phyloP scores from a whole-genome alignment of 2,888 invertebrate species.

The Ophioninae sp. region DNA sequence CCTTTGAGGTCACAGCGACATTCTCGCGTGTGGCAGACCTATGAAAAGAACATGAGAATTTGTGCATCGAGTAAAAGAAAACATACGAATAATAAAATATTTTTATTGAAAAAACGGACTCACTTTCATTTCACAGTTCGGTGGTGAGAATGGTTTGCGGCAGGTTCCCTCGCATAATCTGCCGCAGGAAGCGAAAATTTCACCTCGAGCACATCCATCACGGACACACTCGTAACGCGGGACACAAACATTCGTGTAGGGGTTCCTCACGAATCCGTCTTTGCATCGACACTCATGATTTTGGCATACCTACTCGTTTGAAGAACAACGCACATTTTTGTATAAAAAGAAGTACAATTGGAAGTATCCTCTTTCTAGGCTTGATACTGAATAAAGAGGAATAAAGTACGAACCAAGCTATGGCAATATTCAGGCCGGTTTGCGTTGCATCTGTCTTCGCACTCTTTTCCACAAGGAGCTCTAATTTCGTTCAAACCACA shows the following conservation, averaged over 20 bases:
- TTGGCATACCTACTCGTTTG: slow-evolving; percentile 10
- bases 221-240: background rate
- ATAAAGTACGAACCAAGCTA: slow-evolving; percentile 22
- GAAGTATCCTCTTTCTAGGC: background rate
- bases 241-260: slow-evolving; percentile 15
- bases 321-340: background rate
- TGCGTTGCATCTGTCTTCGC: slow-evolving; percentile 52
- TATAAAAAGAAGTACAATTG: background rate
- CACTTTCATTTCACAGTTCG: slow-evolving; percentile 19
- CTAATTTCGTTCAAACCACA: slow-evolving; percentile 37
- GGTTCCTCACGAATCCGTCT: slow-evolving; percentile 31
- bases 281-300: slow-evolving; percentile 42
- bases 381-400: background rate
- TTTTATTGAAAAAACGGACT: slow-evolving; percentile 10
- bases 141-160: background rate
- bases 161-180: slow-evolving; percentile 46
- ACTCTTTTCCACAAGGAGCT: slow-evolving; percentile 26
- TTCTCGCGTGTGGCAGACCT: slow-evolving; percentile 20
- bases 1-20: slow-evolving; percentile 40
- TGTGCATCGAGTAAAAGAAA: background rate
- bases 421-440: background rate
- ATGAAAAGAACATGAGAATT: slow-evolving; percentile 14
- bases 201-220: slow-evolving; percentile 34
- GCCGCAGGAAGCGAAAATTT: slow-evolving; percentile 22
- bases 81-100: background rate